Base-by-base conservation (phyloP, 2,113 vertebrate species). In the Notothenia rossii region DNA sequence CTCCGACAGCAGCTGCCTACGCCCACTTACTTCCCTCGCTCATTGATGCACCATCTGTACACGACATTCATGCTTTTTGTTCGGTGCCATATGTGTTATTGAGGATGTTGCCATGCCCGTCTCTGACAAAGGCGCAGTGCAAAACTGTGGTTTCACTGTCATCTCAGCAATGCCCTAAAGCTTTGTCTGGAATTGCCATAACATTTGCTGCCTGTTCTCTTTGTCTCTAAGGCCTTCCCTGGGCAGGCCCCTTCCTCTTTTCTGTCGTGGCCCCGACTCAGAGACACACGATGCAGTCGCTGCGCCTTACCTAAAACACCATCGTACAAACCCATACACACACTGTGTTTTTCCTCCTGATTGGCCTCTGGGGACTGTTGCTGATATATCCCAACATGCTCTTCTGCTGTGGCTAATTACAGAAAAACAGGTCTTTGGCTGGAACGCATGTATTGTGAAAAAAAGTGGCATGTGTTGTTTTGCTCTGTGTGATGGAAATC, bases 111-210 rank as follows among this genome's bases (percentile, higher is more conserved):
- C 20, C 25, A 11, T 67, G 40, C 46, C 66, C 59, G 25, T 17
- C 36, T 22, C 22, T 25, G 64, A 81, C 56, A 69, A 71, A 73
- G 79, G 71, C 29, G 56, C 59, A 50, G 56, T 40, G 22, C 36
- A 56, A 29, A 10, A 3, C 49, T 84, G 53, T 56, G 66, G 75
- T 81, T 68, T 75, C 53, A 50, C 54, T 75, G 81, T 81, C 69
- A 36, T 82, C 71, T 53, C 48, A 69, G 65, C 71, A 64, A 55
- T 15, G 10, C 15, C 71, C 64, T 49, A 22, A 25, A 68, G 29
- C 56, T 85, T 68, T 78, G 50, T 74, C 62, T 50, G 64, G 61
- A 87, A 76, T 89, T 85, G 77, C 81, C 61, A 75, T 61, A 72
- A 79, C 66, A 74, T 79, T 68, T 25, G 22, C 25, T 74, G 61